Evolutionary conservation across 2,113 vertebrate genomes (phyloP).

Genomic region (Heterotilapia buettikoferi): DNA sequence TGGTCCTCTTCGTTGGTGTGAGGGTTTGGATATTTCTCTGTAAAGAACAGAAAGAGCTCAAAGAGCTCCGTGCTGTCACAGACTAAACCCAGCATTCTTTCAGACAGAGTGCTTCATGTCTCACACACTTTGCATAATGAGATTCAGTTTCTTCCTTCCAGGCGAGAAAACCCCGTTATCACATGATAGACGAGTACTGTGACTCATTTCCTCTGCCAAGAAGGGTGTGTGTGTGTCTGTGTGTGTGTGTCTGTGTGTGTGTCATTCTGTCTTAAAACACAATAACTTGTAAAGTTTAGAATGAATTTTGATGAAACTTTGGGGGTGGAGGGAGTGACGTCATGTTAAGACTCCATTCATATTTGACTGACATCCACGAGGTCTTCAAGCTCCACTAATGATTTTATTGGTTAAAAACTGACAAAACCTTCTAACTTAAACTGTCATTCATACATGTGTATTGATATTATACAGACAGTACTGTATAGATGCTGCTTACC

Average conservation of each 20-base stretch:
- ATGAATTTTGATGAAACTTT: not conserved
- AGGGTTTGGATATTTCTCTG: not conserved
- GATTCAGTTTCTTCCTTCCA: not conserved
- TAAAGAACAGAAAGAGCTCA: not conserved
- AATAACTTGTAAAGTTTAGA: not conserved
- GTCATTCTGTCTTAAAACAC: no score
- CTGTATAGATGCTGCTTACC: not conserved
- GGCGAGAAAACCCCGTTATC: not conserved
- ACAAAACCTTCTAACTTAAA: not conserved
- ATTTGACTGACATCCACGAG: not conserved
- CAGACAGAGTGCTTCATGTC: not conserved
- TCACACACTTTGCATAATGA: rapidly evolving
- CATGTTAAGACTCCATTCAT: not conserved
- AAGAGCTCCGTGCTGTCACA: not conserved
- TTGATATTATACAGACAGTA: not conserved
- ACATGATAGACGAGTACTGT: not conserved
- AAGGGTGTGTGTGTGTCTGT: no score
- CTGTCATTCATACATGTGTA: not conserved
- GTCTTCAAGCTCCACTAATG: not conserved
- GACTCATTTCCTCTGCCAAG: no score
- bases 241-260: no score
- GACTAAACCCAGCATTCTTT: not conserved
- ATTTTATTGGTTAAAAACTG: not conserved
- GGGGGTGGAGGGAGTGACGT: not conserved
- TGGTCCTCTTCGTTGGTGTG: not conserved